Conservation (phyloP, 2,888 invertebrate genomes). For the Serripes groenlandicus region DNA sequence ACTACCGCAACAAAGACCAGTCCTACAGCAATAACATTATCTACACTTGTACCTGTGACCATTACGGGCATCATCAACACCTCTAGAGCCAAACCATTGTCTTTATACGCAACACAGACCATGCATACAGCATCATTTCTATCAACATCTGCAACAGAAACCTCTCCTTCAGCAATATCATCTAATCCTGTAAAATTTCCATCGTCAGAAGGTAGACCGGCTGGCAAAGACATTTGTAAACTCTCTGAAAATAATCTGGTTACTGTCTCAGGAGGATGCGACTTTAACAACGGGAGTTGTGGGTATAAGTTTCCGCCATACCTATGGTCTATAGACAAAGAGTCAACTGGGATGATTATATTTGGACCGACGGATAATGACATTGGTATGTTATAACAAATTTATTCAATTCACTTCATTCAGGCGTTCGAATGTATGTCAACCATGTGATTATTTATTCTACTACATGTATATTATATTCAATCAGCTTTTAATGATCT, state of each 20-base stretch:
- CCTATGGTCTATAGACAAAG: conserved; percentile 40
- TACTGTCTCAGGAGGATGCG: conserved; percentile 29
- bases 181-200: neutral
- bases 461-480: no score
- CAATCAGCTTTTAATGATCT: no score
- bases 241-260: conserved; percentile 17
- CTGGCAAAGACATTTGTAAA: conserved; percentile 24
- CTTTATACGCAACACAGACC: no score
- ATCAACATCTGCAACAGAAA: neutral
- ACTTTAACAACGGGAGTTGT: conserved; percentile 49
- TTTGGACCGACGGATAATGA: conserved; percentile 32
- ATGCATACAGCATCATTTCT: neutral
- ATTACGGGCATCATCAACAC: no score
- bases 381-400: neutral
- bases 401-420: no score
- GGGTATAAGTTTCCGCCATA: conserved; percentile 39
- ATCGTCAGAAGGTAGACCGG: neutral
- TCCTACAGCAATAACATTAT: no score
- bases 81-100: no score
- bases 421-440: no score
- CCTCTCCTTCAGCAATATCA: neutral
- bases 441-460: no score
- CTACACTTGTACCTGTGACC: no score
- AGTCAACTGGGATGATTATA: conserved; percentile 41
- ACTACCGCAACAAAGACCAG: no score